These are phyloP conservation scores for Dendrolimus kikuchii DNA, from an alignment of 1,140 invertebrate genomes.

Conservation along the genomic window DNA sequence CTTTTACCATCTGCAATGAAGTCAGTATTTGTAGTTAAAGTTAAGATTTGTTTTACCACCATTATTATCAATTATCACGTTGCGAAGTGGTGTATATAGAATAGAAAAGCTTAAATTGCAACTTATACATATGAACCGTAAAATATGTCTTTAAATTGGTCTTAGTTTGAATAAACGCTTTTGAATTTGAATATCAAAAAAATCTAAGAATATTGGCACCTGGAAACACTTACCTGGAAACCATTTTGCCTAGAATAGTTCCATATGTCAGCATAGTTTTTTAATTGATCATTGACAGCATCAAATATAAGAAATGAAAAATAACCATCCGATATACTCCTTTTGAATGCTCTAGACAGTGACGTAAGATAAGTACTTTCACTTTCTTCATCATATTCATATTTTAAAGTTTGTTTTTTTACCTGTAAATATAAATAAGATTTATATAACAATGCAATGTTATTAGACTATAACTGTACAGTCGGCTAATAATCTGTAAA, in stretches of 20 bases:
- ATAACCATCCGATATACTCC: constrained; percentile 92
- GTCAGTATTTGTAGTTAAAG: no score
- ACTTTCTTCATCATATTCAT: constrained; percentile 91
- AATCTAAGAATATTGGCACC: no score
- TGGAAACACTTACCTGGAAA: constrained; percentile 82
- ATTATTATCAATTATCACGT: no score
- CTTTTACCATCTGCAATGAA: no score
- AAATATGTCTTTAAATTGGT: background rate
- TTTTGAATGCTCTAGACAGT: constrained; percentile 92
- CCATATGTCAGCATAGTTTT: constrained; percentile 90
- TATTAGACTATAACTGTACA: background rate
- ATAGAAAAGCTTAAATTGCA: no score
- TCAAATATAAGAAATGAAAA: constrained; percentile 96
- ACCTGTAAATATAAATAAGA: constrained; percentile 65
- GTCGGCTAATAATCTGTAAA: no score
- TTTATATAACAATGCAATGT: background rate
- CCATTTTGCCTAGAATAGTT: constrained; percentile 89
- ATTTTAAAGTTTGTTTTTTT: constrained; percentile 83
- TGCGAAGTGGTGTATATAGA: no score
- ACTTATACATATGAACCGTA: background rate
- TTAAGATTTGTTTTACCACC: no score
- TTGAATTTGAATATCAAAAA: background rate
- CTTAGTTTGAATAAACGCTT: background rate
- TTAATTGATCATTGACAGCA: constrained; percentile 86
- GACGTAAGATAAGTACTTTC: constrained; percentile 88